These are phyloP conservation scores for Denticeps clupeoides DNA, from an alignment of 2,797 vertebrate genomes.

Conservation along the genomic window DNA sequence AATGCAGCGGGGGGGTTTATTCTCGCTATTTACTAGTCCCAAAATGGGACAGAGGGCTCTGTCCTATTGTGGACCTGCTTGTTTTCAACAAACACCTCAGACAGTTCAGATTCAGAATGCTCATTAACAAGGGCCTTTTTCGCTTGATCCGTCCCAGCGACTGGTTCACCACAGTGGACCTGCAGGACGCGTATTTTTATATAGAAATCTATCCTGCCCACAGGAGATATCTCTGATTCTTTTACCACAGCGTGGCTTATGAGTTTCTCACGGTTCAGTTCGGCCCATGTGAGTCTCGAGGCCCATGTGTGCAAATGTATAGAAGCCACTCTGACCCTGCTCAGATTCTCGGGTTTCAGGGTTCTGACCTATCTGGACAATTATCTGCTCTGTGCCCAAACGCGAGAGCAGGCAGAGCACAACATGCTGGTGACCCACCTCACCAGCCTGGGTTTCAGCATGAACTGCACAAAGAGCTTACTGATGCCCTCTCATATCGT, in stretches of 20 bases:
- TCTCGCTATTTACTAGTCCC: slow-evolving; percentile 3
- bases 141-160: neutral
- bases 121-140: neutral
- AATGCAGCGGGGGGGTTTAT: slow-evolving; percentile 1
- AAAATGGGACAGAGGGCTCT: neutral
- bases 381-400: slow-evolving; percentile 5
- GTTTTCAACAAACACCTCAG: neutral
- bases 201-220: neutral
- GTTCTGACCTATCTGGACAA: slow-evolving; percentile 3
- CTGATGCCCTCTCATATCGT: neutral
- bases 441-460: slow-evolving; percentile 7
- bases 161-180: slow-evolving; percentile 5
- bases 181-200: slow-evolving; percentile 1
- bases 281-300: neutral
- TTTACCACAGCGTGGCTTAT: slow-evolving; percentile 4
- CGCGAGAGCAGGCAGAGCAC: neutral
- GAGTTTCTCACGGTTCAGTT: neutral
- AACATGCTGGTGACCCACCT: slow-evolving; percentile 9
- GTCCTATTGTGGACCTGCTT: neutral
- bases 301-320: slow-evolving; percentile 11
- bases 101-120: neutral
- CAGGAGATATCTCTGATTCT: slow-evolving; percentile 13
- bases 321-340: neutral
- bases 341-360: neutral
- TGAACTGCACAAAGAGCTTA: slow-evolving; percentile 1